Percentiles rank a stretch among this genome's conserved stretches.
Evolutionary conservation across 2,113 vertebrate genomes (phyloP).

Genomic region (Zeus faber): DNA sequence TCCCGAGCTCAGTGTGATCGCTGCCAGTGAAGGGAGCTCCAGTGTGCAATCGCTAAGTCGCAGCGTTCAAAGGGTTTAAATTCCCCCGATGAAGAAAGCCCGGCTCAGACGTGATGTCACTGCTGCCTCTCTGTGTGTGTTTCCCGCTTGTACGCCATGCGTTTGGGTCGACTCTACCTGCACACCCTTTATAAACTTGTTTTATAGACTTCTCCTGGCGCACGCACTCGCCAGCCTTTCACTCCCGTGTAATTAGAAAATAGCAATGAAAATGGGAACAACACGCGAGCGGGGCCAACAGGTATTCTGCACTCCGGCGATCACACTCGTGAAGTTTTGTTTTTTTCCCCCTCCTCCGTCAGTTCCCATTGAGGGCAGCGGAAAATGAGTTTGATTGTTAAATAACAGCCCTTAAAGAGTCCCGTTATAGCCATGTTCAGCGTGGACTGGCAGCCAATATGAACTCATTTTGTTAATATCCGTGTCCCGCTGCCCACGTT

Average conservation of each 20-base stretch:
- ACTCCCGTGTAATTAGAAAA: slow-evolving; percentile 72
- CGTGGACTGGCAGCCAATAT: too few species aligned
- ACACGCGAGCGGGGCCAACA: slow-evolving; percentile 44
- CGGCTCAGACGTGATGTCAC: not conserved
- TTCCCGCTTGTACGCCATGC: slow-evolving; percentile 52
- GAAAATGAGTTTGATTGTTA: slow-evolving; percentile 26
- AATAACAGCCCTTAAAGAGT: too few species aligned
- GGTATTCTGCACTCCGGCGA: slow-evolving; percentile 7
- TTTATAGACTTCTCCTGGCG: slow-evolving; percentile 71
- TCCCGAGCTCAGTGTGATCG: too few species aligned
- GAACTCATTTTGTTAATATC: slow-evolving; percentile 3
- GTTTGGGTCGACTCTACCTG: slow-evolving; percentile 67
- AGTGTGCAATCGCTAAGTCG: too few species aligned
- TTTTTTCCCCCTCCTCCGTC: slow-evolving; percentile 10
- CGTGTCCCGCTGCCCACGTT: not conserved
- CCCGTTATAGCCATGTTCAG: too few species aligned
- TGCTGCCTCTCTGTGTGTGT: not conserved
- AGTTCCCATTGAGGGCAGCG: slow-evolving; percentile 30
- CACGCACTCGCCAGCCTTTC: slow-evolving; percentile 68
- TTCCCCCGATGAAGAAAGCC: too few species aligned
- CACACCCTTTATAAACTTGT: slow-evolving; percentile 75
- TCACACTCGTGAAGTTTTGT: slow-evolving; percentile 19
- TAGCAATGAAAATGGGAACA: slow-evolving; percentile 56
- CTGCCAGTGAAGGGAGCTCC: slow-evolving; percentile 1
- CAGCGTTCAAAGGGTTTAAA: too few species aligned